Evolutionary conservation across 2,113 vertebrate genomes (phyloP).

Genomic region (Andinoacara biseriatus): DNA sequence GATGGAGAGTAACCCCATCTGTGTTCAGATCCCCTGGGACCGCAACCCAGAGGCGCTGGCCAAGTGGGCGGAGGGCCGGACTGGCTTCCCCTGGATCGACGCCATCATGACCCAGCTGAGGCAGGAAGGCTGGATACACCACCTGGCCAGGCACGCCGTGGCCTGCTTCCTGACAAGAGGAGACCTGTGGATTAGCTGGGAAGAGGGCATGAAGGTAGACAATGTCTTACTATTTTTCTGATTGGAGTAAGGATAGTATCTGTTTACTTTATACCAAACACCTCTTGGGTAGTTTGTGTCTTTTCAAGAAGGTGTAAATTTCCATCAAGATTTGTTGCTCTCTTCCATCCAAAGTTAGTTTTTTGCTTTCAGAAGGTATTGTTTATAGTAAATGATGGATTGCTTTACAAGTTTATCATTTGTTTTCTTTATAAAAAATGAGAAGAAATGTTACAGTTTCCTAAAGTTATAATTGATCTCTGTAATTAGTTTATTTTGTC

Average conservation of each 20-base stretch:
- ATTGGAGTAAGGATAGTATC: neutral
- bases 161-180: constrained; percentile 96
- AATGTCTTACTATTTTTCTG: neutral
- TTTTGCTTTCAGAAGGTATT: neutral
- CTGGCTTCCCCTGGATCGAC: constrained; percentile 98
- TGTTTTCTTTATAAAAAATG: neutral
- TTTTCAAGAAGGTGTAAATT: no score
- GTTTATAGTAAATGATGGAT: neutral
- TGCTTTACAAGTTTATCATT: neutral
- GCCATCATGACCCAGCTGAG: constrained; percentile 98
- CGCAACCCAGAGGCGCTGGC: constrained; percentile 95
- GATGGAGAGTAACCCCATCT: constrained; percentile 99
- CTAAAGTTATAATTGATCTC: no score
- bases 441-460: neutral
- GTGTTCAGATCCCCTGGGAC: constrained; percentile 99
- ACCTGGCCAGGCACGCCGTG: constrained; percentile 95
- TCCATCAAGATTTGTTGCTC: no score
- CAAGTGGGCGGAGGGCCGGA: constrained; percentile 97
- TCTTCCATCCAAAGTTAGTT: neutral
- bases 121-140: constrained; percentile 98
- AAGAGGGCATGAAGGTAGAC: constrained; percentile 97
- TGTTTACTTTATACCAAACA: neutral
- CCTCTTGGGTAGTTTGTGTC: neutral
- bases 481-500: no score
- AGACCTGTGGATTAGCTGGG: constrained; percentile 99